Conservation (phyloP, 92 coral and sea anemone genomes). For the Actinernus sp. region DNA sequence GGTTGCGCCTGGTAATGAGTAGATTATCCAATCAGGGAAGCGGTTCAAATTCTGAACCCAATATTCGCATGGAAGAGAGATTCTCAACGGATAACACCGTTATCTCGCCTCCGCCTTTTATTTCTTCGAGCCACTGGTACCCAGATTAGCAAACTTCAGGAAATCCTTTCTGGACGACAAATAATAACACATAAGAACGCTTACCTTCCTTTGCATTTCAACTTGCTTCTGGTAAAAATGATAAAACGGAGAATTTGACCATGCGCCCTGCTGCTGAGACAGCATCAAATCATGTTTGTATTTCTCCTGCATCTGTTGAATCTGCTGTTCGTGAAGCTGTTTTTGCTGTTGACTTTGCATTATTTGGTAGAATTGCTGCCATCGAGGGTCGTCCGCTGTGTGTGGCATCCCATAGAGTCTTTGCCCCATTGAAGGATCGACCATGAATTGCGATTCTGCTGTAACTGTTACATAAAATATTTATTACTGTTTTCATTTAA, state of each 20-base stretch:
- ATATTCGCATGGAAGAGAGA: too few species aligned
- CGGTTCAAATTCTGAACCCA: too few species aligned
- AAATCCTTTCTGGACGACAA: too few species aligned
- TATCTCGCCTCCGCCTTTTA: too few species aligned
- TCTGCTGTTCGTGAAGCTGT: conserved; percentile 69
- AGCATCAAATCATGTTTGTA: conserved; percentile 43
- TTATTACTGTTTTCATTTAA: too few species aligned
- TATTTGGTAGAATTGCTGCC: conserved; percentile 79
- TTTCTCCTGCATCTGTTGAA: conserved; percentile 24
- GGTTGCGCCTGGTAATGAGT: too few species aligned
- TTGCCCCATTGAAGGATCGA: conserved; percentile 44
- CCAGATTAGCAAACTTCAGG: too few species aligned
- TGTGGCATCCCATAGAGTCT: conserved; percentile 69
- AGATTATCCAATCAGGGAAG: too few species aligned
- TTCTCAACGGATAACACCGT: too few species aligned
- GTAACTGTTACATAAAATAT: too few species aligned
- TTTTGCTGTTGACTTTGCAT: conserved; percentile 60
- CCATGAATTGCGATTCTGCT: conserved; percentile 28
- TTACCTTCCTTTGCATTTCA: conserved; percentile 38
- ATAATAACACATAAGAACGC: too few species aligned
- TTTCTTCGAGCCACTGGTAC: too few species aligned
- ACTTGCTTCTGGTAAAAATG: conserved; percentile 34
- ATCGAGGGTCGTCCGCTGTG: conserved; percentile 70
- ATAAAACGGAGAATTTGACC: conserved; percentile 12
- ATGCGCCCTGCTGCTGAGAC: conserved; percentile 27